Evolutionary conservation across 2,113 vertebrate genomes (phyloP), one percentile per base, ranked within the genome.

Genomic region (Pan troglodytes): DNA sequence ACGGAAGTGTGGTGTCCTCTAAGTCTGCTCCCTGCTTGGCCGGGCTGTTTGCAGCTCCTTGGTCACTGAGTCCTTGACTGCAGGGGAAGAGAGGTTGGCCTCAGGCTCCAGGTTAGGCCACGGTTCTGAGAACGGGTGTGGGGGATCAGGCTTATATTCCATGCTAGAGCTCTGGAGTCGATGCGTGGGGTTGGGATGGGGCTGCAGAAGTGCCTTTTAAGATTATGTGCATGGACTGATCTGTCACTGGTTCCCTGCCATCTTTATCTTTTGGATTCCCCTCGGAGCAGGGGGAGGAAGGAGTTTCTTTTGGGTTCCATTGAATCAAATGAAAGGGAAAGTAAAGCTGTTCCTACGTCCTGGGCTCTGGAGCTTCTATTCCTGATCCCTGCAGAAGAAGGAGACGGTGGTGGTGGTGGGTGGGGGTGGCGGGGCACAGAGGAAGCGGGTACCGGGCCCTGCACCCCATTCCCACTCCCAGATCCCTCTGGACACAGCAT

Each of bases 181-280:
- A 0, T 79, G 48, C 0, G 2, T 11, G 25, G 32, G 32, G 48
- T 17, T 55, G 7, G 2, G 35, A 18, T 8, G 32, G 25, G 8
- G 32, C 18, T 30, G 38, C 32, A 55, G 50, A 89, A 22, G 2
- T 25, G 61, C 52, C 48, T 45, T 79, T 30, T 84, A 40, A 50
- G 45, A 27, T 9, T 6, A 13, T 4, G 57, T 64, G 67, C 0
- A 0, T 11, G 82, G n/a, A 45, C 3, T 61, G 45, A 8, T 23
- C 14, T 0, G 22, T 35, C 43, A 2, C 5, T 2, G 22, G 35
- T 64, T 94, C 14, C 8, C 50, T n/a, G 5, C 2, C 2, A 2
- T 32, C 32, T 95, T 67, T 88, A 64, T 76, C 23, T 82, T 86
- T 78, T 18, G 32, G 59, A 3, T 81, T 55, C 48, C 23, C 13